Evolutionary conservation across 1,140 invertebrate genomes (phyloP).

Genomic region (Pantala flavescens): DNA sequence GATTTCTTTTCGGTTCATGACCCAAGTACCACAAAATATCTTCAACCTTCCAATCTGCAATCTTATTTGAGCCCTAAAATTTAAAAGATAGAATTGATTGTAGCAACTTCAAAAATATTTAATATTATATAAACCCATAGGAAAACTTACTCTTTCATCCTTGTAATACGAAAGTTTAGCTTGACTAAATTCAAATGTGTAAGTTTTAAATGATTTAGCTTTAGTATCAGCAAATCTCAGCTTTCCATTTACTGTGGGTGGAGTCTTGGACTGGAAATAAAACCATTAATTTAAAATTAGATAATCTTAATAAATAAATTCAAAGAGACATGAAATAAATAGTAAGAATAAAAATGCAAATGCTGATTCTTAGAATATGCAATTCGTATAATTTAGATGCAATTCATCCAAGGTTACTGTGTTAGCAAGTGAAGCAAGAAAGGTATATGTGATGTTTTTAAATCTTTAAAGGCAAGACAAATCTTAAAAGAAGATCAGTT

Average conservation of each 20-base stretch:
- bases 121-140: too few relatives aligned
- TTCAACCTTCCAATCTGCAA: conserved; percentile 63
- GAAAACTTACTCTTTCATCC: conserved; percentile 56
- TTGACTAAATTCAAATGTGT: conserved; percentile 67
- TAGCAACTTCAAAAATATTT: neutral
- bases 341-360: too few relatives aligned
- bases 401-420: too few relatives aligned
- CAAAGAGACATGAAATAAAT: too few relatives aligned
- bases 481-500: too few relatives aligned
- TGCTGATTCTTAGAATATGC: too few relatives aligned
- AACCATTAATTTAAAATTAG: conserved; percentile 18
- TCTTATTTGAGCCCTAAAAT: conserved; percentile 46
- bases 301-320: conserved; percentile 12
- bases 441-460: too few relatives aligned
- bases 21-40: conserved; percentile 74
- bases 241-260: conserved; percentile 52
- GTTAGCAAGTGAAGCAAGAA: too few relatives aligned
- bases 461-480: too few relatives aligned
- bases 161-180: conserved; percentile 70
- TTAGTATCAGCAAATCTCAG: conserved; percentile 67
- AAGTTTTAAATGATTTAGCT: conserved; percentile 61
- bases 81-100: neutral
- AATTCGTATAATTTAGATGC: too few relatives aligned
- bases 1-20: conserved; percentile 63
- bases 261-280: conserved; percentile 39